Base-by-base conservation (phyloP, 1,140 invertebrate species). In the Coenobita brevimanus region DNA sequence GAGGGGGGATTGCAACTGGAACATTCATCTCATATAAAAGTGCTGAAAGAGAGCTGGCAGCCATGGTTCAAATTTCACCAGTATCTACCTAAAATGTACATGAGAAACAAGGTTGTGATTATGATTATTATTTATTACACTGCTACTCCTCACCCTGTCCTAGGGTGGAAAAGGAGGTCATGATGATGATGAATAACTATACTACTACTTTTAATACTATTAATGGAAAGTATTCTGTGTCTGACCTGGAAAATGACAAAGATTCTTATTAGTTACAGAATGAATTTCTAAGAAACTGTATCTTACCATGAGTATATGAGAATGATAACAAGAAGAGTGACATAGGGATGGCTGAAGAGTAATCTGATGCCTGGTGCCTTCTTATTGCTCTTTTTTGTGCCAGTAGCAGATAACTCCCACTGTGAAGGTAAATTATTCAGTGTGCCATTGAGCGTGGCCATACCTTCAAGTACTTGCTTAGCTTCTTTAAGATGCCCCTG, bases 401-500 rank as follows among this genome's bases (percentile, higher is more conserved):
- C 57, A 54, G 36, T 71, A 13, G 71, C 15, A 36, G 82, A 64
- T 13, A 90, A n/a, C 46, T 88, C 57, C 89, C 89, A 90, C 0
- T 82, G 75, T 17, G 71, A 41, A 17, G 89, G 89, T 0, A 90
- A 76, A n/a, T 30, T 73, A 57, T 50, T 15, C 41, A 67, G 30
- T 54, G 67, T 84, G 0, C 89, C 73, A 87, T 91, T 91, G 33
- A 67, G 62, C 57, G 62, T 71, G 10, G 89, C 90, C 33, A 90
- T 82, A 0, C 30, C 21, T n/a, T 90, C 50, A 15, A 91, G 78
- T 24, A 82, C 73, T 27, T 10, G 38, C 69, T 90, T 83, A 21
- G 90, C 91, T 81, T 91, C 90, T 17, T 79, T 78, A 24, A 41
- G 36, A 46, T 76, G 75, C 17, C 89, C 89, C 21, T 90, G 41